Evolutionary conservation across 1,140 invertebrate species (phyloP).

Genomic region (Caenorhabditis brenneri): DNA sequence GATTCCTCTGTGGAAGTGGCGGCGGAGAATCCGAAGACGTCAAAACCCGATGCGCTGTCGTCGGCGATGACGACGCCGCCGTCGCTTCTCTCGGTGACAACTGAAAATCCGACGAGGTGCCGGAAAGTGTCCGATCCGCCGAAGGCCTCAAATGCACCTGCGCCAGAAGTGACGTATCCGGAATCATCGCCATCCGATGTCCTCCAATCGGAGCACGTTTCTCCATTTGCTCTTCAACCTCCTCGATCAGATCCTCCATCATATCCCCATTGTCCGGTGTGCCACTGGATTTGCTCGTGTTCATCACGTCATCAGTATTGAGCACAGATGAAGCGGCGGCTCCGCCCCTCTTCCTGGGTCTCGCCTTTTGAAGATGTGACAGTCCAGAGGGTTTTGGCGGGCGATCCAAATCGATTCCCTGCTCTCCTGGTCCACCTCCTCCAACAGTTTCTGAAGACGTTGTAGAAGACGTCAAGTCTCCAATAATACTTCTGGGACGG

Average conservation of each 20-base stretch:
- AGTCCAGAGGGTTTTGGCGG: slow-evolving; percentile 38
- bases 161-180: slow-evolving; percentile 11
- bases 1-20: slow-evolving; percentile 29
- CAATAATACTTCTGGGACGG: slow-evolving; percentile 49
- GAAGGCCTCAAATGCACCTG: slow-evolving; percentile 37
- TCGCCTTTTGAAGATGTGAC: slow-evolving; percentile 40
- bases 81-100: slow-evolving; percentile 3
- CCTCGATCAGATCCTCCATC: not conserved
- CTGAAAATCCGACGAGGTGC: not conserved
- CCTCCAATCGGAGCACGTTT: not conserved
- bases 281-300: slow-evolving; percentile 49
- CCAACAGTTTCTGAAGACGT: not conserved
- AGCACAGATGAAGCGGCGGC: not conserved
- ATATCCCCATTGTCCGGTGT: slow-evolving; percentile 19
- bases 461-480: slow-evolving; percentile 39
- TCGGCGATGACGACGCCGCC: not conserved
- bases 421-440: not conserved
- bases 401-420: slow-evolving; percentile 8
- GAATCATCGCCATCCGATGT: slow-evolving; percentile 34
- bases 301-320: not conserved
- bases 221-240: slow-evolving; percentile 5
- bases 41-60: not conserved
- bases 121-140: not conserved
- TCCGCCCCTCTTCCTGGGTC: slow-evolving; percentile 38
- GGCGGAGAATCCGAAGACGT: slow-evolving; percentile 41